Base-by-base conservation (phyloP, 2,113 vertebrate species). In the Sialia sialis region DNA sequence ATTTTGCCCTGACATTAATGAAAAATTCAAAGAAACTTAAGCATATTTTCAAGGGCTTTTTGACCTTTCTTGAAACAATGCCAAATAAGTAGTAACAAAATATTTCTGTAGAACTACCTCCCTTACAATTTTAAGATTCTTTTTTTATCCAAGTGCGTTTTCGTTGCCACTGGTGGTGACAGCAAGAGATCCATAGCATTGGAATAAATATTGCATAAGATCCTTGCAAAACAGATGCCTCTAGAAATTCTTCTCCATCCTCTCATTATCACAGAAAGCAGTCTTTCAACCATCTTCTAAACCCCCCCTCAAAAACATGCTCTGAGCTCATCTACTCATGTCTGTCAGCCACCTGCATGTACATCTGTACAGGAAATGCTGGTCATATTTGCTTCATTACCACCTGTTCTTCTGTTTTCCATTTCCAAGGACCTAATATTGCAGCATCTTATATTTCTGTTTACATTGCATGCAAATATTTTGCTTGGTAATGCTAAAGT, bases 221-320 rank as follows among this genome's bases (percentile, higher is more conserved):
- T 66, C 27, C 12, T 29, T 62, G 16, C 38, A 62, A 67, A 95
- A 63, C 22, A 74, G 13, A 54, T 55, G 66, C 16, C 22, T 95
- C 32, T 60, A 60, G 46, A 89, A 84, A 72, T 56, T 87, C 15
- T 75, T 16, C 39, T 84, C 19, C 17, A 32, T 55, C 4, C 6
- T 80, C 10, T 63, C 19, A n/a, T 91, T 78, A 43, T 48, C 56
- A 63, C n/a, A 34, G 51, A 46, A 85, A 91, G 4, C 7, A 48
- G n/a, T 52, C 10, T 34, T 22, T 84, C 69, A 81, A 38, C 5
- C 7, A 2, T 72, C 30, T 56, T 34, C 1, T 2, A 69, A 87
- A 84, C 6, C 4, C 5, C 1, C 6, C 78, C 38, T n/a, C 13
- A 59, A 51, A 90, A 86, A 22, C 0, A 0, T 26, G 16, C 13